Evolutionary conservation across 1,140 invertebrate species (phyloP).

Genomic region (Heliothis virescens): DNA sequence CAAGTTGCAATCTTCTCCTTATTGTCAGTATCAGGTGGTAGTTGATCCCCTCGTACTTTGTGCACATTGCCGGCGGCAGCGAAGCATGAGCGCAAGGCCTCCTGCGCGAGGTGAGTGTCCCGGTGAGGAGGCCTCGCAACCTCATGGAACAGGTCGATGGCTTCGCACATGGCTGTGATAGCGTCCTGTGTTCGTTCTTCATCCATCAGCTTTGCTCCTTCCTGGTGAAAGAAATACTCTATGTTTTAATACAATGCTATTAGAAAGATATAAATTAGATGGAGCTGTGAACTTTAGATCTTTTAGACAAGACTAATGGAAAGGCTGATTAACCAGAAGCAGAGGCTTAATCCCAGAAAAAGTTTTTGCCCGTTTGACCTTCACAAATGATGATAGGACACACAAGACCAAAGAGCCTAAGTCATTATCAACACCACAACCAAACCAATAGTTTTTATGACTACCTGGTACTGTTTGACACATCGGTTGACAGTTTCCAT

Average conservation of each 20-base stretch:
- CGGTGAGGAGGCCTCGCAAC: conserved; percentile 87
- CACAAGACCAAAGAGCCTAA: no score
- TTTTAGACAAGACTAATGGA: no score
- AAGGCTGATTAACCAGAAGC: no score
- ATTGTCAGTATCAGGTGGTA: not conserved
- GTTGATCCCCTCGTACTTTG: conserved; percentile 22
- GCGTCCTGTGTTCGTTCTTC: conserved; percentile 77
- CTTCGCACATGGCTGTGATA: conserved; percentile 78
- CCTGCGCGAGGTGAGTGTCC: conserved; percentile 88
- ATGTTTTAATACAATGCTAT: no score
- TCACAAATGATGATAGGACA: no score
- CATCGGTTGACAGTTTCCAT: conserved; percentile 84
- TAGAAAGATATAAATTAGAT: no score
- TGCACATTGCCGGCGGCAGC: conserved; percentile 80
- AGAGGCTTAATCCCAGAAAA: no score
- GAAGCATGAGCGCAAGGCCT: conserved; percentile 87
- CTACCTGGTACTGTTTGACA: conserved; percentile 84
- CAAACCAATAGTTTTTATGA: conserved; percentile 7
- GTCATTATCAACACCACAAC: not conserved
- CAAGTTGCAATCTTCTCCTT: not conserved
- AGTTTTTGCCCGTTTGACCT: no score
- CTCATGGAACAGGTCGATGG: conserved; percentile 84
- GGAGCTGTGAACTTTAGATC: no score
- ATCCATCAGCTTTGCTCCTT: conserved; percentile 74
- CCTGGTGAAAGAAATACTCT: conserved; percentile 51